These are phyloP conservation scores for Chrysochloris asiatica DNA, from an alignment of 2,113 vertebrate species.

Conservation along the genomic window DNA sequence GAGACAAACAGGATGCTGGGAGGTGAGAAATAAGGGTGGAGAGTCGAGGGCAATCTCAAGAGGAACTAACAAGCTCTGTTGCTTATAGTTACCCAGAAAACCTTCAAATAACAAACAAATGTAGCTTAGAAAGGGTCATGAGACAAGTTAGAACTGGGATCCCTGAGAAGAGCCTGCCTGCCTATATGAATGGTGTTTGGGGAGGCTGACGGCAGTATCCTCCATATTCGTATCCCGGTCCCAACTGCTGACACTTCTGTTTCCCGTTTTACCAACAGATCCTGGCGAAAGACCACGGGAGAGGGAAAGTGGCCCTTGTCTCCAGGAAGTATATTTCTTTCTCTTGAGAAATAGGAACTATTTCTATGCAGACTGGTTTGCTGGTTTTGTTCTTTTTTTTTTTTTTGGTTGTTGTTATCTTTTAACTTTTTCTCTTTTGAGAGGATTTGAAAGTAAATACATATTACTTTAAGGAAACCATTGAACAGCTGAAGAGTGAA, in stretches of 20 bases:
- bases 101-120: conserved; percentile 66
- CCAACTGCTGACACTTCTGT: neutral
- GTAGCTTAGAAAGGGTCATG: neutral
- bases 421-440: conserved; percentile 41
- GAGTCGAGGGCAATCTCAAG: conserved; percentile 75
- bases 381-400: neutral
- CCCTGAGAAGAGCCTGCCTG: accelerated
- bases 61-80: conserved; percentile 79
- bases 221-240: accelerated
- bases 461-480: conserved; percentile 43
- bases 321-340: conserved; percentile 62
- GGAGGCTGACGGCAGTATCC: neutral
- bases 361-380: conserved; percentile 37
- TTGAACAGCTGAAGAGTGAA: neutral
- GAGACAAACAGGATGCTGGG: conserved; percentile 78
- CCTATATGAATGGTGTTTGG: accelerated
- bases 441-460: conserved; percentile 32
- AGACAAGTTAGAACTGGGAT: neutral
- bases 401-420: too few relatives aligned
- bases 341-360: conserved; percentile 72
- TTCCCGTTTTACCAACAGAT: conserved; percentile 24
- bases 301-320: neutral
- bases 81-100: conserved; percentile 77
- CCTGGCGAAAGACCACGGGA: neutral
- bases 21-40: conserved; percentile 79